Evolutionary conservation across 92 coral and sea anemone species (phyloP).

Genomic region (Zoanthus gigantus): DNA sequence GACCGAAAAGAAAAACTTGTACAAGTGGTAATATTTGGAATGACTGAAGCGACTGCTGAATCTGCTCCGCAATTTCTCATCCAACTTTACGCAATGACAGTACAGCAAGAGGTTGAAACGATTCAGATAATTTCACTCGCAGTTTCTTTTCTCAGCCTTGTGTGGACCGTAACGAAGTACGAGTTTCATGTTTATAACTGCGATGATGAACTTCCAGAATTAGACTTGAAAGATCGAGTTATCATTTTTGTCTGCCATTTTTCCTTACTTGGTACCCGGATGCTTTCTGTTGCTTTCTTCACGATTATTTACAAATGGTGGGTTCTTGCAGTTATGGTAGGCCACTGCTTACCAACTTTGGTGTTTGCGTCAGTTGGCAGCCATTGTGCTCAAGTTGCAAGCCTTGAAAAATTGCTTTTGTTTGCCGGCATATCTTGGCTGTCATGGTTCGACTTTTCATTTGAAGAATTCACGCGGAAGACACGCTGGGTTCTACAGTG

Average conservation of each 20-base stretch:
- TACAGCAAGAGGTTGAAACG: constrained; percentile 30
- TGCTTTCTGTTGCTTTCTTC: constrained; percentile 61
- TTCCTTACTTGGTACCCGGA: constrained; percentile 51
- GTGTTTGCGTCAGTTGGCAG: constrained; percentile 5
- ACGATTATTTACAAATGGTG: constrained; percentile 62
- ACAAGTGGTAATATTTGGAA: constrained; percentile 9
- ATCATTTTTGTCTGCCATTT: constrained; percentile 47
- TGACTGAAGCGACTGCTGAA: constrained; percentile 54
- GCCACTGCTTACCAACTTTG: constrained; percentile 25
- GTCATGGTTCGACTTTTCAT: constrained; percentile 47
- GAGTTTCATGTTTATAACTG: constrained; percentile 35
- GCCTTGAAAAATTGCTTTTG: constrained; percentile 30
- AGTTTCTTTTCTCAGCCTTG: constrained; percentile 55
- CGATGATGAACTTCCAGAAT: constrained; percentile 11
- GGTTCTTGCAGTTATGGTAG: constrained; percentile 49
- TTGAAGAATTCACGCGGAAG: constrained; percentile 42
- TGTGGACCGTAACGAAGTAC: constrained; percentile 54
- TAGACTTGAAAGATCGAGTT: constrained; percentile 1
- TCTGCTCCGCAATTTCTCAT: constrained; percentile 61
- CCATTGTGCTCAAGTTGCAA: constrained; percentile 5
- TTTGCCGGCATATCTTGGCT: constrained; percentile 57
- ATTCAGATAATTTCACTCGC: constrained; percentile 56
- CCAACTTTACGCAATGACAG: constrained; percentile 61
- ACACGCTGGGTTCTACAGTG: constrained; percentile 35
- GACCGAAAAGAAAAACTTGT: constrained; percentile 19